These are phyloP conservation scores for Galemys pyrenaicus DNA, from an alignment of 2,113 vertebrate species.

Conservation along the genomic window DNA sequence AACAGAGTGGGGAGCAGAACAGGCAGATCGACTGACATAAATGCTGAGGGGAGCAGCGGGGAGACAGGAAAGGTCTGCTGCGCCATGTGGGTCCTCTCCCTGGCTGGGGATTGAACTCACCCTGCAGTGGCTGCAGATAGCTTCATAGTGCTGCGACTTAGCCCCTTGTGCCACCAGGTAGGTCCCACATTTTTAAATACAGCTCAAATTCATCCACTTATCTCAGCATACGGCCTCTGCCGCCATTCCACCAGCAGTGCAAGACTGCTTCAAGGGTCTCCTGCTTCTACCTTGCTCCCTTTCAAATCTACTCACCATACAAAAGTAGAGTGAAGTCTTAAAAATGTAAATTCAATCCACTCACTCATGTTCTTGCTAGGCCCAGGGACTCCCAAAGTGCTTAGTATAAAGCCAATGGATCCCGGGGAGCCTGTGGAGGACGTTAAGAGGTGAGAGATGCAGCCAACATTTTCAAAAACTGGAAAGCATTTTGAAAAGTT, in stretches of 20 bases:
- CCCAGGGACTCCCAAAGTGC: neutral
- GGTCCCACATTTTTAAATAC: no score
- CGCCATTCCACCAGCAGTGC: neutral
- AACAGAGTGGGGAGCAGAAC: no score
- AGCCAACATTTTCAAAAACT: neutral
- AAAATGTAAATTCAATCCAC: neutral
- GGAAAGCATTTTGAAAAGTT: neutral
- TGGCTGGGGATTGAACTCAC: no score
- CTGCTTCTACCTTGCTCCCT: neutral
- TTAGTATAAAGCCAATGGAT: neutral
- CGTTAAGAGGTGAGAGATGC: neutral
- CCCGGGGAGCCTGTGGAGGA: neutral
- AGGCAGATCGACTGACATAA: no score
- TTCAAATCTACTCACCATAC: neutral
- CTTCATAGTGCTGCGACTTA: no score
- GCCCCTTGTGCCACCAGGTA: no score
- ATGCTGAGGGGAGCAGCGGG: no score
- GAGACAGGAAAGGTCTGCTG: no score
- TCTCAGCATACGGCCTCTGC: neutral
- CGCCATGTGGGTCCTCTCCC: no score
- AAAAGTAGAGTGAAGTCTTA: neutral
- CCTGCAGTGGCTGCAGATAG: no score
- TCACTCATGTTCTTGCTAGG: no score
- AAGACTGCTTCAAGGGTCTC: neutral
- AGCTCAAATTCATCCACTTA: neutral